These are phyloP conservation scores for Mormyrus iriodes DNA, from an alignment of 2,113 vertebrate genomes.

Conservation along the genomic window DNA sequence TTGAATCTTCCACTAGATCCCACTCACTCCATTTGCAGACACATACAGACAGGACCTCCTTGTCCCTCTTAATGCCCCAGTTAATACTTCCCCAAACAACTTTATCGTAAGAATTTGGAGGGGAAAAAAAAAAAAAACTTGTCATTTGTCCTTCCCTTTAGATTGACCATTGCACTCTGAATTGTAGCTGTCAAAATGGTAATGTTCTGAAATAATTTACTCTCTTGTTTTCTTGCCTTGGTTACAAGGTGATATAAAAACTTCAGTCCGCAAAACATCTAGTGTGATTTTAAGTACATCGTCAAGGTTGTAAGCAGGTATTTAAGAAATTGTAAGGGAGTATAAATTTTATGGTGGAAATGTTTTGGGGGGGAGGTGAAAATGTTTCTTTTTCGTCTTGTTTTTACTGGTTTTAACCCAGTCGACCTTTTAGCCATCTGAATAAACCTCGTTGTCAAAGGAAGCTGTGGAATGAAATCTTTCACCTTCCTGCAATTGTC, in stretches of 20 bases:
- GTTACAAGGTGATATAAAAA: neutral
- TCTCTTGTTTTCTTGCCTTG: neutral
- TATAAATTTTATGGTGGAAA: neutral
- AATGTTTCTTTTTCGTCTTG: neutral
- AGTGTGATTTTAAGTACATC: neutral
- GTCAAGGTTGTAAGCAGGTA: neutral
- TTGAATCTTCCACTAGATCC: neutral
- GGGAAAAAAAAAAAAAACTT: neutral
- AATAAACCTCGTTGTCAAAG: constrained; percentile 52
- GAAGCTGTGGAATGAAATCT: constrained; percentile 62
- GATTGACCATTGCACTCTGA: neutral
- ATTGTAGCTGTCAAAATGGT: neutral
- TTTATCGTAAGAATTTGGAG: neutral
- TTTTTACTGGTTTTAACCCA: neutral
- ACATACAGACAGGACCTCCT: neutral
- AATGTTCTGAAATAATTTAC: neutral
- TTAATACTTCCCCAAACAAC: neutral
- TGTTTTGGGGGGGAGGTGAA: neutral
- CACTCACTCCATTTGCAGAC: neutral
- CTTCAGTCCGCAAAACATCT: neutral
- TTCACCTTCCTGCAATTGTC: constrained; percentile 70
- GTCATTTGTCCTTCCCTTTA: neutral
- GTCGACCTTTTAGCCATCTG: constrained; percentile 48
- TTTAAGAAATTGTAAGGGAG: neutral
- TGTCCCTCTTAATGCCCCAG: neutral